phyloP scores from a whole-genome alignment of 2,113 vertebrate genomes.

The Octodon degus region DNA sequence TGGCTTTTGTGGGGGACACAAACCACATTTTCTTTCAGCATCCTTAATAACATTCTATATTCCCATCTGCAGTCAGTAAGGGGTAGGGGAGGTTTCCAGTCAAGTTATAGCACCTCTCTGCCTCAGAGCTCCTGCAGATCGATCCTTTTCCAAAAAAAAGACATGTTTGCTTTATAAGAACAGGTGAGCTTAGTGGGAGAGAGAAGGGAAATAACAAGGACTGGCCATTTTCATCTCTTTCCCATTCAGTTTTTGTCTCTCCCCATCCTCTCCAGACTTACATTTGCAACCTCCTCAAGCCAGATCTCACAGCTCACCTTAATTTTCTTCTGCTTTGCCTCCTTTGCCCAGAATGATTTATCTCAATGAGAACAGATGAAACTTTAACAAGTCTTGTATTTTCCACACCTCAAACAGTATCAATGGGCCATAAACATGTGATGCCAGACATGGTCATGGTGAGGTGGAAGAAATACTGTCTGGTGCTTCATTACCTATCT shows the following conservation, averaged over 20 bases:
- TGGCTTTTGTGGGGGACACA: background rate
- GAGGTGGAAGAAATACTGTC: background rate
- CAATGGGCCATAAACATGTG: background rate
- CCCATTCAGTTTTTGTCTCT: background rate
- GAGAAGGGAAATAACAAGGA: background rate
- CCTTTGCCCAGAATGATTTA: background rate
- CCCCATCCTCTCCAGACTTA: background rate
- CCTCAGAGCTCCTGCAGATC: background rate
- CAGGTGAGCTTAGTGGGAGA: background rate
- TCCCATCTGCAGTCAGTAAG: background rate
- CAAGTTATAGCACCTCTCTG: background rate
- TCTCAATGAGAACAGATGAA: background rate
- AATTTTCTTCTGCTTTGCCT: background rate
- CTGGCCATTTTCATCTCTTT: background rate
- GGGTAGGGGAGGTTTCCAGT: background rate
- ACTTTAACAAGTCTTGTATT: background rate
- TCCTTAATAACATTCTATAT: background rate
- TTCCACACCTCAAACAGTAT: background rate
- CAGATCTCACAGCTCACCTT: background rate
- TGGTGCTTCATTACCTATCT: background rate
- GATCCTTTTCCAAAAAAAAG: slow-evolving; percentile 13
- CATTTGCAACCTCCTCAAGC: background rate
- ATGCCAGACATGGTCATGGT: background rate
- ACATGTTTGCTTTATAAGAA: background rate
- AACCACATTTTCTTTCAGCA: background rate